Evolutionary conservation across 2,888 invertebrate genomes (phyloP).

Genomic region (Eulithis prunata): DNA sequence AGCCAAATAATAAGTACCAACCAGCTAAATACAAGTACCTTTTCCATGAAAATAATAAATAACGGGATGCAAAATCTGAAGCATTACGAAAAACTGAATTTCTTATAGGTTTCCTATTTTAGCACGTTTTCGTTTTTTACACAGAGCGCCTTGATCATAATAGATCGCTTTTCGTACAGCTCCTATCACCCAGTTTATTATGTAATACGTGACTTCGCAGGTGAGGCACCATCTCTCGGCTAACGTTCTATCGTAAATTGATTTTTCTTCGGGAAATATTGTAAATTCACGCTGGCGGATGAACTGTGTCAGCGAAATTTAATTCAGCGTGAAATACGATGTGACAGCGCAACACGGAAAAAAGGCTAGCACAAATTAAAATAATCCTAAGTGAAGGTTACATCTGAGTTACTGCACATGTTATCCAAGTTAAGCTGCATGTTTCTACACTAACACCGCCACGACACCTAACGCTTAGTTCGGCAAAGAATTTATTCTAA

Average conservation of each 20-base stretch:
- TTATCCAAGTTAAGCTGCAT: too few species aligned
- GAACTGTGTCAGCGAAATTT: conserved; percentile 50
- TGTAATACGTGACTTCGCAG: conserved; percentile 73
- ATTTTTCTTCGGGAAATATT: conserved; percentile 73
- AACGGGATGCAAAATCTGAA: not conserved
- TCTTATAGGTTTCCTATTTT: not conserved
- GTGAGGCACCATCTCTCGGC: conserved; percentile 59
- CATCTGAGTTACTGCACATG: too few species aligned
- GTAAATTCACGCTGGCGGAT: conserved; percentile 59
- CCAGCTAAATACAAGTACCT: too few species aligned
- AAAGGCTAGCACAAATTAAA: too few species aligned
- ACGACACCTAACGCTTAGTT: too few species aligned
- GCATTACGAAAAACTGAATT: not conserved
- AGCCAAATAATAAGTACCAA: too few species aligned
- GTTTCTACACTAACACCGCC: too few species aligned
- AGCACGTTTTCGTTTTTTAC: conserved; percentile 7
- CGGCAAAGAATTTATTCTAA: too few species aligned
- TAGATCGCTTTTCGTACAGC: conserved; percentile 58
- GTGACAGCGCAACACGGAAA: conserved; percentile 3
- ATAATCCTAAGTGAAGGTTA: too few species aligned
- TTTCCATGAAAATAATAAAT: too few species aligned
- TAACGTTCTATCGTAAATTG: conserved; percentile 75
- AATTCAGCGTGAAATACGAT: conserved; percentile 32
- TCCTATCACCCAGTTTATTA: conserved; percentile 49
- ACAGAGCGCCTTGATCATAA: conserved; percentile 52